Evolutionary conservation across 2,797 vertebrate genomes (phyloP).

Genomic region (Avahi laniger): DNA sequence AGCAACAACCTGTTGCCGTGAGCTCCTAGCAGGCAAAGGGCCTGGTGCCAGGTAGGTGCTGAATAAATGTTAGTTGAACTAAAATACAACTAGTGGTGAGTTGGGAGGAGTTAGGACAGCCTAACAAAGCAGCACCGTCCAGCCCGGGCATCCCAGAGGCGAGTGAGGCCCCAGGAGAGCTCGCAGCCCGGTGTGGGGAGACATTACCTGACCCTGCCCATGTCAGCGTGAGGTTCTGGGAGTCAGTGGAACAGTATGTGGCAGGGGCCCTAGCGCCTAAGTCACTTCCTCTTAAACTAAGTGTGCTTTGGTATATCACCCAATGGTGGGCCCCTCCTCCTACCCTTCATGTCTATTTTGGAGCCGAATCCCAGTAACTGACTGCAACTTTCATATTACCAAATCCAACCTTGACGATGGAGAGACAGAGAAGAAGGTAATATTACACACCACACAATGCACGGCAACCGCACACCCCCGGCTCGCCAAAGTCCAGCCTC

Average conservation of each 20-base stretch:
- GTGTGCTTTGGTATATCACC: background rate
- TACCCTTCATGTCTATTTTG: background rate
- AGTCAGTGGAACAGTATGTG: background rate
- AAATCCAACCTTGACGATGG: background rate
- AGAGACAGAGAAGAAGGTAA: background rate
- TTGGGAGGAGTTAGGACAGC: background rate
- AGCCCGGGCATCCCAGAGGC: too few species aligned
- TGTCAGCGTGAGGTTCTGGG: background rate
- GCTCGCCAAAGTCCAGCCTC: background rate
- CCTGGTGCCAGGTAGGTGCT: background rate
- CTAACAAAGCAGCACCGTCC: background rate
- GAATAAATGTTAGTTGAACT: background rate
- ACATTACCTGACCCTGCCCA: background rate
- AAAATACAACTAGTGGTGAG: background rate
- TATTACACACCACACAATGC: accelerated
- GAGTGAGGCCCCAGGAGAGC: background rate
- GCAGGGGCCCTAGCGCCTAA: background rate
- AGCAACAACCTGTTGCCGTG: background rate
- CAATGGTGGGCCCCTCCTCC: background rate
- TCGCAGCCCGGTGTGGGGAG: background rate
- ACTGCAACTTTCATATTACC: background rate
- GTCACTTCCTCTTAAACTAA: background rate
- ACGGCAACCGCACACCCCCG: background rate
- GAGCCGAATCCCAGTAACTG: background rate
- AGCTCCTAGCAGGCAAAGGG: background rate